Evolutionary conservation across 2,113 vertebrate genomes (phyloP).

Genomic region (Plecotus auritus): DNA sequence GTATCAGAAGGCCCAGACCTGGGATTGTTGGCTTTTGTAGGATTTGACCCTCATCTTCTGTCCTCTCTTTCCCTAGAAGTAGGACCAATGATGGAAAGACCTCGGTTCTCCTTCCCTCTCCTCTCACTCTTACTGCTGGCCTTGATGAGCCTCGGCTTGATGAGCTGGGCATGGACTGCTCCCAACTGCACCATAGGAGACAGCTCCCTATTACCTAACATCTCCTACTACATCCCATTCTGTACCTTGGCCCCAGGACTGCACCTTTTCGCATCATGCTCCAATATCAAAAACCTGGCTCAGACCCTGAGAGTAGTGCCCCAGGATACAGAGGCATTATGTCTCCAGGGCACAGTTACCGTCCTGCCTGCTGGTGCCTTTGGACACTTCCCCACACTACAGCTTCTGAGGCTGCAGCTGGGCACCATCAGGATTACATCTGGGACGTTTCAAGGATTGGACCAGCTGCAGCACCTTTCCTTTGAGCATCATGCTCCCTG

Average conservation of each 20-base stretch:
- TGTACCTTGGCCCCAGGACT: conserved; percentile 4
- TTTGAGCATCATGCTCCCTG: conserved; percentile 27
- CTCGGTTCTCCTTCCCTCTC: not conserved
- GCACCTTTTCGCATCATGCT: conserved; percentile 40
- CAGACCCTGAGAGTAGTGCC: conserved; percentile 7
- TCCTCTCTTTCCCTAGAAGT: not conserved
- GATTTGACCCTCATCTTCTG: not conserved
- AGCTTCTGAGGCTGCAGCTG: conserved; percentile 35
- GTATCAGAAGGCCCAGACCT: not conserved
- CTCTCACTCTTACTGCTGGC: not conserved
- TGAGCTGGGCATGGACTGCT: conserved; percentile 18
- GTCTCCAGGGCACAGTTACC: conserved; percentile 22
- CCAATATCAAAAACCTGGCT: not conserved
- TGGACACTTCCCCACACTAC: not conserved
- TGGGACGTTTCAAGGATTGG: conserved; percentile 13
- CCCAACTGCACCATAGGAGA: conserved; percentile 23
- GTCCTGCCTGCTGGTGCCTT: not conserved
- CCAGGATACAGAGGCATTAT: not conserved
- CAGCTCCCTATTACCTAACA: not conserved
- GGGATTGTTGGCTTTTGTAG: not conserved
- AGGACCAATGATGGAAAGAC: not conserved
- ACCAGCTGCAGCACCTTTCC: conserved; percentile 11
- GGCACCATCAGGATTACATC: not conserved
- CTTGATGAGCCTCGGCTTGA: not conserved
- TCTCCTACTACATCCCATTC: conserved; percentile 6